Evolutionary conservation across 2,797 vertebrate genomes (phyloP).

Genomic region (Lagorchestes hirsutus): DNA sequence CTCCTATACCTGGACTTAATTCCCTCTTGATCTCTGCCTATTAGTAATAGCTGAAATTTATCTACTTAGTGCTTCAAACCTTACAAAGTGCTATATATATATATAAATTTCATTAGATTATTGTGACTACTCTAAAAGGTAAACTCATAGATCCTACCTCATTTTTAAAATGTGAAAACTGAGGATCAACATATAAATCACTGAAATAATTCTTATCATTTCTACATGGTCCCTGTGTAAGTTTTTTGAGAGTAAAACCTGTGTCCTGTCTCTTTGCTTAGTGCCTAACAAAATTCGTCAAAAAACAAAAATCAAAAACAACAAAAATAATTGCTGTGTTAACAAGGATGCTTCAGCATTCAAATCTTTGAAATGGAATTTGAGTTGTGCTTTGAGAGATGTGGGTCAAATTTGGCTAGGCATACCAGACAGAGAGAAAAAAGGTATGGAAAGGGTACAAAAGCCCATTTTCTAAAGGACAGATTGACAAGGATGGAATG

Average conservation of each 20-base stretch:
- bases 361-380: neutral
- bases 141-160: neutral
- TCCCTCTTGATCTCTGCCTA: neutral
- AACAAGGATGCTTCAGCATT: neutral
- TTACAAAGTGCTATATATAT: neutral
- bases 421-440: neutral
- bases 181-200: neutral
- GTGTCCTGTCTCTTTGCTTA: neutral
- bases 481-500: neutral
- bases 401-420: neutral
- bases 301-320: neutral
- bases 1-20: neutral
- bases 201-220: neutral
- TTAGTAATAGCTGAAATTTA: neutral
- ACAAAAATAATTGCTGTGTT: neutral
- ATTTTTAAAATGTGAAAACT: neutral
- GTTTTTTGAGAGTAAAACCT: neutral
- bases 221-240: neutral
- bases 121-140: neutral
- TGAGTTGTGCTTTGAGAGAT: neutral
- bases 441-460: neutral
- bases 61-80: neutral
- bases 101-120: neutral
- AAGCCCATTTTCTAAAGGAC: neutral
- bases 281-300: neutral